These are phyloP conservation scores for Xerus inauris DNA, from an alignment of 2,113 vertebrate species.

Conservation along the genomic window DNA sequence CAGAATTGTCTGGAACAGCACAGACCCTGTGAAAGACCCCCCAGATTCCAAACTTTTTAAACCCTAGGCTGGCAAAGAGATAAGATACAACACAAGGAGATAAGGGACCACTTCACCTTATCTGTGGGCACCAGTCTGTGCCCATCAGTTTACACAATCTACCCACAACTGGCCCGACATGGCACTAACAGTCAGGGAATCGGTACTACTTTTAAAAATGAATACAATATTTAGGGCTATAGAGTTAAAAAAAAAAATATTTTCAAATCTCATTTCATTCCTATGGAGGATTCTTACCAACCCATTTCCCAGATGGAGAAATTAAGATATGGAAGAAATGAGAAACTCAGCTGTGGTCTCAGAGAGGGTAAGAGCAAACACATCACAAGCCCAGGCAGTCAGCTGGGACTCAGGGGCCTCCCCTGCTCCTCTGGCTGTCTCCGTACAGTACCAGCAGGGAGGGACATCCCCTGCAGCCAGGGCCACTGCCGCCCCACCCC, in stretches of 20 bases:
- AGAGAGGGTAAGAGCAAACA: background rate
- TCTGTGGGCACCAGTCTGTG: background rate
- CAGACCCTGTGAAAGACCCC: background rate
- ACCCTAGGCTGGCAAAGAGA: background rate
- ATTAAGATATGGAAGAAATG: background rate
- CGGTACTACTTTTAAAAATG: background rate
- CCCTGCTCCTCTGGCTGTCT: background rate
- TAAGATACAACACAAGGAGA: background rate
- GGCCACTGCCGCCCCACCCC: background rate
- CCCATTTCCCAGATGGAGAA: slow-evolving; percentile 36
- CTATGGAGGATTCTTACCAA: background rate
- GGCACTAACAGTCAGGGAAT: background rate
- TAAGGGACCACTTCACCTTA: background rate
- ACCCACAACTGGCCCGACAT: background rate
- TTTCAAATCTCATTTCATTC: background rate
- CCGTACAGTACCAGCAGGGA: background rate
- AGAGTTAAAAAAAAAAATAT: background rate
- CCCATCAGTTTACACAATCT: background rate
- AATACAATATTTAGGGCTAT: background rate
- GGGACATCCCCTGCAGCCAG: background rate
- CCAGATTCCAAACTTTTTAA: background rate
- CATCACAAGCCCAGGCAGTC: background rate
- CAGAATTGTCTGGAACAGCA: background rate
- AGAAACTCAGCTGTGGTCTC: background rate
- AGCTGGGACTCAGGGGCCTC: background rate